These are phyloP conservation scores for Caloenas nicobarica DNA, from an alignment of 2,113 vertebrate genomes.

Conservation along the genomic window DNA sequence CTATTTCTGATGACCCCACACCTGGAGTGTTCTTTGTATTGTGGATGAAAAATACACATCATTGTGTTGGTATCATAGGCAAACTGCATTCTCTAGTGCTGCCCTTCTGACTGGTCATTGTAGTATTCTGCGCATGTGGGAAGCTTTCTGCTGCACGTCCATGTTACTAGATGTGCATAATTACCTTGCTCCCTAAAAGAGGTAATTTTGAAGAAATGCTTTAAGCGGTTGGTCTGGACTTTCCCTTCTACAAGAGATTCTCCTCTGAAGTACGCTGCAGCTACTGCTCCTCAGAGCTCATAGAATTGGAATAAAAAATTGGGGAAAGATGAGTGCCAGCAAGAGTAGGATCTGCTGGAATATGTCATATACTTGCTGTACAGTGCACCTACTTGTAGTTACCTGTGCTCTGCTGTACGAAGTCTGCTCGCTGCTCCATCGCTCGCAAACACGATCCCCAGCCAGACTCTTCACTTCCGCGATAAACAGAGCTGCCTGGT, in stretches of 20 bases:
- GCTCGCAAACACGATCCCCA: fast-evolving
- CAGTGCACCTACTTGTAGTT: background rate
- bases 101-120: background rate
- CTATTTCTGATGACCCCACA: no score
- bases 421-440: background rate
- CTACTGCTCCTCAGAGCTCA: background rate
- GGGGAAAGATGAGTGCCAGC: background rate
- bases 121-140: no score
- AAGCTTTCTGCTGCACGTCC: no score
- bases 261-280: background rate
- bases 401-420: background rate
- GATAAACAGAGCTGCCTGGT: fast-evolving
- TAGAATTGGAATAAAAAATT: background rate
- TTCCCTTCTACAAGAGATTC: background rate
- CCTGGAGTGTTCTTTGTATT: fast-evolving
- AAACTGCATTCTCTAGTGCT: background rate
- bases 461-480: fast-evolving
- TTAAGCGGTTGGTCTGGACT: fast-evolving
- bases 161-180: no score
- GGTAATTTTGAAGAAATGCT: no score
- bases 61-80: background rate
- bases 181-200: no score
- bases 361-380: no score
- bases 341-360: fast-evolving
- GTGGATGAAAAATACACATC: fast-evolving